A percentile compares a stretch with the other conserved stretches of the same genome.
phyloP scores from a whole-genome alignment of 1,140 invertebrate genomes.

The Tenebrio molitor region DNA sequence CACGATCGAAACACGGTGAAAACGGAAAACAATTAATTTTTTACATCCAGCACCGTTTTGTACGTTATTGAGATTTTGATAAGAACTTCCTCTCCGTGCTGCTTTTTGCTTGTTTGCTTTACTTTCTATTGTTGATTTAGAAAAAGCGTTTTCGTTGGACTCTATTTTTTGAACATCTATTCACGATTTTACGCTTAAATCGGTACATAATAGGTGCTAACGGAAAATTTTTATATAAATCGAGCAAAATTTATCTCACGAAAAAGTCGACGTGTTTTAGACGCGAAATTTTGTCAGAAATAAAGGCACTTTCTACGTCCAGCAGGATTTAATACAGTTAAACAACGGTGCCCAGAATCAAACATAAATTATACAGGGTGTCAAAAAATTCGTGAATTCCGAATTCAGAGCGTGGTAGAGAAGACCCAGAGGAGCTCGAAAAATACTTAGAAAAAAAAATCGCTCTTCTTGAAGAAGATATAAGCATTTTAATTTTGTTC shows the following conservation, averaged over 20 bases:
- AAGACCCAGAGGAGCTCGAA: too few species aligned
- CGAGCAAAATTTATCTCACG: neutral
- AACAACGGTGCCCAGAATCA: too few species aligned
- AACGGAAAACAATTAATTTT: slow-evolving; percentile 4
- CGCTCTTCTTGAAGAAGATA: too few species aligned
- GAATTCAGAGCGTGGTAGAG: too few species aligned
- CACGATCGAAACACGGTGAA: neutral
- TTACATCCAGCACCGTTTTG: neutral
- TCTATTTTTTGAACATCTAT: slow-evolving; percentile 11
- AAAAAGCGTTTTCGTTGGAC: neutral
- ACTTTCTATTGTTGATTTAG: slow-evolving; percentile 8
- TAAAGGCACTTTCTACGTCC: too few species aligned
- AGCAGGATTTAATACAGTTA: too few species aligned
- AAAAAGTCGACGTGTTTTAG: too few species aligned
- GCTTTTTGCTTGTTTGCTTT: slow-evolving; percentile 5
- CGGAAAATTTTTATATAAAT: slow-evolving; percentile 9
- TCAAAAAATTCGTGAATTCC: too few species aligned
- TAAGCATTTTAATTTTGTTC: too few species aligned
- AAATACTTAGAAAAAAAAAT: too few species aligned
- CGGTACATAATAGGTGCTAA: slow-evolving; percentile 6
- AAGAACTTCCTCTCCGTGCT: slow-evolving; percentile 6
- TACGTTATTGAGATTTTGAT: slow-evolving; percentile 27
- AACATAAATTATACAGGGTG: too few species aligned
- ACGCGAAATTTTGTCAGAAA: too few species aligned
- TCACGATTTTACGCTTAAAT: slow-evolving; percentile 22